A percentile compares a stretch with the other conserved stretches of the same genome.
These are phyloP conservation scores for Marmota flaviventris DNA, from an alignment of 2,113 vertebrate species.

Conservation along the genomic window DNA sequence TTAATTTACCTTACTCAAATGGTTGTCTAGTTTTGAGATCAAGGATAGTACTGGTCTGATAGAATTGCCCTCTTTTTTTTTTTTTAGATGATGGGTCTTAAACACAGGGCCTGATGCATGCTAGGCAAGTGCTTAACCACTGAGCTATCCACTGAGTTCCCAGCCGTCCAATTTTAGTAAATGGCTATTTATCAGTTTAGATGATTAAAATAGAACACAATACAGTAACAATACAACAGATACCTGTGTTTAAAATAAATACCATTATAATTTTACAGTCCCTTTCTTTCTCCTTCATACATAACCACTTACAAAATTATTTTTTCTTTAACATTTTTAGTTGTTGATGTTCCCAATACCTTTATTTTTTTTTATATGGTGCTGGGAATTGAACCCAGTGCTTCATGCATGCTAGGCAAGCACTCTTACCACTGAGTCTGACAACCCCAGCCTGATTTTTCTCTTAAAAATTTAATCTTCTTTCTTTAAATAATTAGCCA, in stretches of 20 bases:
- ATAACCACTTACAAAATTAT: not conserved
- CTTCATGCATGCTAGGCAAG: too few species aligned
- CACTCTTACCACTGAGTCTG: too few species aligned
- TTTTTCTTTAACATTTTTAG: not conserved
- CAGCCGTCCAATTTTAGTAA: not conserved
- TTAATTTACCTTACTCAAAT: constrained; percentile 25
- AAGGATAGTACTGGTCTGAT: not conserved
- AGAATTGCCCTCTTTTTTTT: not conserved
- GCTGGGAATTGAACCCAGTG: too few species aligned
- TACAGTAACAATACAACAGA: not conserved
- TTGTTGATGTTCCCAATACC: too few species aligned
- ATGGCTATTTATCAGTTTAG: not conserved
- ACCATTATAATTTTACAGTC: not conserved
- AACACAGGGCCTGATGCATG: too few species aligned
- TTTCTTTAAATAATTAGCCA: not conserved
- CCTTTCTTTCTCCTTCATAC: not conserved
- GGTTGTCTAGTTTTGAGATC: constrained; percentile 7
- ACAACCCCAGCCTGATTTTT: too few species aligned
- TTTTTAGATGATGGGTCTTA: too few species aligned
- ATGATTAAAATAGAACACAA: not conserved
- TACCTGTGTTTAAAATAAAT: not conserved
- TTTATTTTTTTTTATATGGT: too few species aligned
- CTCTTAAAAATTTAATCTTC: too few species aligned
- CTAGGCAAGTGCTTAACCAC: too few species aligned
- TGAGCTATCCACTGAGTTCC: too few species aligned